Conservation (phyloP, 2,888 invertebrate species). For the Micoletzkya japonica region DNA sequence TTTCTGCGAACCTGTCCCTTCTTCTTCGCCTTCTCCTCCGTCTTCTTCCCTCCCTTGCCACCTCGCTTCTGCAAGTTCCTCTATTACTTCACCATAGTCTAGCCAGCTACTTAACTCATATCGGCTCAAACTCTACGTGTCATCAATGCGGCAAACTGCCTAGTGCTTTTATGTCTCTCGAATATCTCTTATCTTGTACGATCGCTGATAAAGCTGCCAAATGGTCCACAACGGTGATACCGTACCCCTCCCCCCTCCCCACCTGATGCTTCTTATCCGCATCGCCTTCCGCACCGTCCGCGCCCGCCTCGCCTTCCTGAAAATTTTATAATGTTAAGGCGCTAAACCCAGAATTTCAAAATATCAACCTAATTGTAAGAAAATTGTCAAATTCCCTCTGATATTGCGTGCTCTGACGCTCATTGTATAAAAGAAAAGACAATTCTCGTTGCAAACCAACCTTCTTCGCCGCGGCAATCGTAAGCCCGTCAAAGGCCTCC, state of each 20-base stretch:
- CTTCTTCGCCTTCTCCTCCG: slow-evolving; percentile 36
- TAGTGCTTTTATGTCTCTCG: neutral
- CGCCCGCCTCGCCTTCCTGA: slow-evolving; percentile 29
- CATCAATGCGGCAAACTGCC: neutral
- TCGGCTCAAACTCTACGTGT: neutral
- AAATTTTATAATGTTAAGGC: slow-evolving; percentile 20
- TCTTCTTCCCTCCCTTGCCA: slow-evolving; percentile 36
- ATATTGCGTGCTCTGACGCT: too few species aligned
- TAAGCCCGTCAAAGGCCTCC: slow-evolving; percentile 84
- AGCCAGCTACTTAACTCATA: neutral
- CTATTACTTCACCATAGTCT: too few species aligned
- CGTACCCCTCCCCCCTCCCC: too few species aligned
- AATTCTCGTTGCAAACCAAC: too few species aligned
- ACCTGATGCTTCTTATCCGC: slow-evolving; percentile 43
- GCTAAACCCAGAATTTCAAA: too few species aligned
- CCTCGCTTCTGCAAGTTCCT: slow-evolving; percentile 47
- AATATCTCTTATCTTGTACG: too few species aligned
- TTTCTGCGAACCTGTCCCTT: slow-evolving; percentile 77
- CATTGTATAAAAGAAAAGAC: too few species aligned
- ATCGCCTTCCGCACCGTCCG: slow-evolving; percentile 31
- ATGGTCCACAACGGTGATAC: too few species aligned
- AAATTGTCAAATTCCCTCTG: too few species aligned
- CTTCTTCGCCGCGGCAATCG: slow-evolving; percentile 35
- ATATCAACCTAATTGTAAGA: too few species aligned
- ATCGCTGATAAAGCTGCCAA: too few species aligned